Evolutionary conservation across 1,140 invertebrate genomes (phyloP).

Genomic region (Brachionus manjavacas): DNA sequence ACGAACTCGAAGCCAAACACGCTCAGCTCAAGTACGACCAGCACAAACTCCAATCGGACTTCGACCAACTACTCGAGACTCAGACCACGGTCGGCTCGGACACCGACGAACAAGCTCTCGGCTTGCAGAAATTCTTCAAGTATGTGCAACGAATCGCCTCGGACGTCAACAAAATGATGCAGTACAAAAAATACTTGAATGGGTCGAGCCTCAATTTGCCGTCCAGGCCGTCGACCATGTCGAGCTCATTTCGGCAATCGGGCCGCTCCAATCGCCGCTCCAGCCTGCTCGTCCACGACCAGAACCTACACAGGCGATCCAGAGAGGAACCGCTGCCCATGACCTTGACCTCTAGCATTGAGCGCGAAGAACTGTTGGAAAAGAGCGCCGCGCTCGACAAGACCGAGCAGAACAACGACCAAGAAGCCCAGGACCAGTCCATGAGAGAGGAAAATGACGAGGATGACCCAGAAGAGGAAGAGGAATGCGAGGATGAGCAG

Average conservation of each 20-base stretch:
- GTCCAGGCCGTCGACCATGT: background rate
- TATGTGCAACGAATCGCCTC: background rate
- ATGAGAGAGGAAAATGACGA: background rate
- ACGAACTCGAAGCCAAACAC: background rate
- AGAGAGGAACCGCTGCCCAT: background rate
- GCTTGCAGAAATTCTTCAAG: background rate
- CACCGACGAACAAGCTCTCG: background rate
- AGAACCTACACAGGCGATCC: background rate
- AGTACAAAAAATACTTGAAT: conserved; percentile 1
- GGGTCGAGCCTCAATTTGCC: background rate
- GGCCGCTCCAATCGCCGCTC: background rate
- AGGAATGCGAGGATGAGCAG: background rate
- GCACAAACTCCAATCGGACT: background rate
- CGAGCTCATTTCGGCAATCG: background rate
- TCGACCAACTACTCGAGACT: background rate
- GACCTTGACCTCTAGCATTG: background rate
- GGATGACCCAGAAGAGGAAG: background rate
- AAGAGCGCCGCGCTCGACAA: background rate
- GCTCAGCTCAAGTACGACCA: background rate
- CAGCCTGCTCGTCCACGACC: background rate
- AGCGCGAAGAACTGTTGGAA: background rate
- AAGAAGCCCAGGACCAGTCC: background rate
- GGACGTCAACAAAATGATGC: conserved; percentile 8
- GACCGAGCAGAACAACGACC: background rate
- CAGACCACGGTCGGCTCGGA: background rate